Conservation (phyloP, 2,113 vertebrate genomes). For the Rhinolophus sinicus region DNA sequence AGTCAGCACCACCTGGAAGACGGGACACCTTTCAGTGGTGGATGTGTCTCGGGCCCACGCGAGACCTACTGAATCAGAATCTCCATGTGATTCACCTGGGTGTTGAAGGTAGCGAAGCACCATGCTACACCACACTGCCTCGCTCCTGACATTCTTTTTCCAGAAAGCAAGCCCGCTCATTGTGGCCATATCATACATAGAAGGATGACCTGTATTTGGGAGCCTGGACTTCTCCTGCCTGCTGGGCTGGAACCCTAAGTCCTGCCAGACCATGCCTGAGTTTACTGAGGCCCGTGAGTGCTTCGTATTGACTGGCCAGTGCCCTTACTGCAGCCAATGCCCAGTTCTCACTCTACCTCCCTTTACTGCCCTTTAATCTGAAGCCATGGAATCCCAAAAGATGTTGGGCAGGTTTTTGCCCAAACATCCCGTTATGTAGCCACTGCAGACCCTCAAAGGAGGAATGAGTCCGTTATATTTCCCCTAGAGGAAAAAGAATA, state of each 20-base stretch:
- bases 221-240: background rate
- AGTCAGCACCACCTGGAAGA: background rate
- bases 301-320: background rate
- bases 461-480: background rate
- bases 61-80: background rate
- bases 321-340: background rate
- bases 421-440: background rate
- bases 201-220: background rate
- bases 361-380: background rate
- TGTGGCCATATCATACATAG: background rate
- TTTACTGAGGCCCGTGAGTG: background rate
- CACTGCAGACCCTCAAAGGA: background rate
- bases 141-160: accelerated
- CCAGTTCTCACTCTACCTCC: background rate
- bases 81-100: background rate
- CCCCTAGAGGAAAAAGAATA: background rate
- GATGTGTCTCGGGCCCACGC: background rate
- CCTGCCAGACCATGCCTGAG: background rate
- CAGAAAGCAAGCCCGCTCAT: background rate
- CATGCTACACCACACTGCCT: accelerated
- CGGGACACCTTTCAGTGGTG: background rate
- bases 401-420: background rate
- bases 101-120: background rate
- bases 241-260: background rate
- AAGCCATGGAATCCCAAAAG: background rate